Evolutionary conservation across 2,888 invertebrate genomes (phyloP), one percentile per base, ranked within the genome.

Genomic region (Drosophila stalkeri): DNA sequence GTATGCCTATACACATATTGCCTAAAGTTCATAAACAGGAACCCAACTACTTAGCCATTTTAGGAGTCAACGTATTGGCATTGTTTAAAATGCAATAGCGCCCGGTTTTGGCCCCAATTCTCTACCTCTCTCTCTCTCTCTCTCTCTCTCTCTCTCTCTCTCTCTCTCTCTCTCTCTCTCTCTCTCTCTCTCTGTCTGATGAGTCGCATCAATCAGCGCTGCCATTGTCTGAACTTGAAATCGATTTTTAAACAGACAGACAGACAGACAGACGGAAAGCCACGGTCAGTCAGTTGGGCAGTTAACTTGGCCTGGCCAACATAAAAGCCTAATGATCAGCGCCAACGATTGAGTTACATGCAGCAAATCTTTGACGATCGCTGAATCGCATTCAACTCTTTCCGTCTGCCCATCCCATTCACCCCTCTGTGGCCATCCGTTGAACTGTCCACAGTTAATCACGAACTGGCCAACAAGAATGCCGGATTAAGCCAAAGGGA

Each of bases 331-430:
- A 86, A 86, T 89, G 89, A 86, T 89, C 86, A 86, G 82, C 69
- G 88, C 86, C 89, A 71, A 81, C 89, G 86, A 86, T 86, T 86
- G 89, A 89, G 89, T 86, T 89, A 89, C 86, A 85, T 86, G 86
- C 72, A 69, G 75, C 81, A 86, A 86, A 88, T 84, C 88, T 82
- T 60, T 77, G 73, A 49, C 66, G 84, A 84, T 84, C 67, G 61
- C 46, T 55, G 70, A 41, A 72, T 46, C 73, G 62, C 73, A 62
- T 54, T 37, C 52, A 52, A 43, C 51, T 59, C 23, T 47, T 18
- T 9, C 49, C 37, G 23, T 51, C 51, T 51, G 51, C 7, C 55
- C 41, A 39, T 11, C 18, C 39, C 39, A 1, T 18, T 3, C 27
- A 0, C n/a, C 41, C 31, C 49, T 16, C 20, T 33, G 18, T 20